Evolutionary conservation across 2,888 invertebrate species (phyloP).

Genomic region (Hemithea aestivaria): DNA sequence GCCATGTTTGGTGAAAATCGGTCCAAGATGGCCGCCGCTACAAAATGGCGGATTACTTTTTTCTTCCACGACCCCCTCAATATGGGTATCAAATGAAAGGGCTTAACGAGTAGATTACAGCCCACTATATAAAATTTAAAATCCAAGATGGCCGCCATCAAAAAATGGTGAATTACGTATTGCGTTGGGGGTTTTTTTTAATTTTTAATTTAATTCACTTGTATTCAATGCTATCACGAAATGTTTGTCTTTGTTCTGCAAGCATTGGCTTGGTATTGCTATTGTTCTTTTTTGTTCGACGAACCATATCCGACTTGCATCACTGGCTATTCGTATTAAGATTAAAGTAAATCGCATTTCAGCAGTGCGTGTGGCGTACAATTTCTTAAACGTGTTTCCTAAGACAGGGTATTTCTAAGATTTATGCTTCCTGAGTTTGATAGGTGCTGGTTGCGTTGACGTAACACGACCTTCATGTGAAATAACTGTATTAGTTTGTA

Average conservation of each 20-base stretch:
- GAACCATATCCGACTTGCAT: constrained; percentile 11
- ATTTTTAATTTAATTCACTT: too few species aligned
- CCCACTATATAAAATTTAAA: too few species aligned
- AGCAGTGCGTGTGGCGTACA: constrained; percentile 2
- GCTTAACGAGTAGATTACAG: too few species aligned
- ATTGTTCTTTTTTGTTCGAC: constrained; percentile 23
- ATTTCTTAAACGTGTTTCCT: constrained; percentile 11
- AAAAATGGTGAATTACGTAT: too few species aligned
- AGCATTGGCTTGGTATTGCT: constrained; percentile 23
- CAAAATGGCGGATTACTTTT: too few species aligned
- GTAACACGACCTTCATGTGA: constrained; percentile 15
- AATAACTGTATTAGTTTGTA: constrained; percentile 1
- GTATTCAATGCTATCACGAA: constrained; percentile 26
- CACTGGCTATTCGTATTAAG: constrained; percentile 9
- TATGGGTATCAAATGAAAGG: too few species aligned
- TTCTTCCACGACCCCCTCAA: too few species aligned
- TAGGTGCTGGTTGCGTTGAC: constrained; percentile 13
- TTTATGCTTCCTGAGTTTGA: constrained; percentile 24
- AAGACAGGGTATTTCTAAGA: constrained; percentile 18
- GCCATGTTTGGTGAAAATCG: too few species aligned
- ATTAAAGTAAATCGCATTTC: constrained; percentile 2
- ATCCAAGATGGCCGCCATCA: too few species aligned
- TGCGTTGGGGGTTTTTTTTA: too few species aligned
- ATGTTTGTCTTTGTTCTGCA: constrained; percentile 29
- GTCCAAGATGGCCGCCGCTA: too few species aligned